Base-by-base conservation (phyloP, 2,888 invertebrate genomes). In the Pandemis cinnamomeana region DNA sequence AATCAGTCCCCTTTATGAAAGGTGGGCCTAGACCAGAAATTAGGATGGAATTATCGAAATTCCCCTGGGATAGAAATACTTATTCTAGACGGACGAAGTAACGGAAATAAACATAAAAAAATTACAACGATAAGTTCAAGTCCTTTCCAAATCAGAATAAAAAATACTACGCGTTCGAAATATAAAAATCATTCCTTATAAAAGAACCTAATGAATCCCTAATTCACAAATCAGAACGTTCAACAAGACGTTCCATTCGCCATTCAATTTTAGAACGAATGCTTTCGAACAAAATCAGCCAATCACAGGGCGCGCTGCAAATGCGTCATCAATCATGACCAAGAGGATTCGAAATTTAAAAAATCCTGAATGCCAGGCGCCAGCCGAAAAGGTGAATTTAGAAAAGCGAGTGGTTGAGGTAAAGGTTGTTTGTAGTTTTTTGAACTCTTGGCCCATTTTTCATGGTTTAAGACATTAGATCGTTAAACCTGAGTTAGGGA, bases 311-410 rank as follows among this genome's bases (percentile, higher is more conserved):
- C 80, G 78, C 78, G 78, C 79, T 77, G 81, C 84, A 84, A 85
- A 86, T 85, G 86, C 86, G 85, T 87, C 86, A 88, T 88, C 86
- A 86, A 87, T 89, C 87, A 88, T 86, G 84, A 82, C 83, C 75
- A 77, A 74, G 76, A 73, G 75, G 78, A 80, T 81, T 80, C 80
- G 76, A 78, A 81, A 81, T 78, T 78, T 77, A 74, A 78, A 79
- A 71, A 63, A 61, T 62, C 7, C 36, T 61, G 5, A 41, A 75
- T 64, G 64, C 60, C 51, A 70, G 5, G 42, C 2, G 51, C 27
- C 44, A 70, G 15, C 60, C 10, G 13, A 3, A 42, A 15, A 69
- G 69, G 64, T 64, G 63, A 42, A 63, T 5, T 36, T 4, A 36
- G 27, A 36, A 36, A 36, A 36, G 27, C 27, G 27, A 36, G 27